These are phyloP conservation scores for Squalus acanthias DNA, from an alignment of 2,797 vertebrate species.

Conservation along the genomic window DNA sequence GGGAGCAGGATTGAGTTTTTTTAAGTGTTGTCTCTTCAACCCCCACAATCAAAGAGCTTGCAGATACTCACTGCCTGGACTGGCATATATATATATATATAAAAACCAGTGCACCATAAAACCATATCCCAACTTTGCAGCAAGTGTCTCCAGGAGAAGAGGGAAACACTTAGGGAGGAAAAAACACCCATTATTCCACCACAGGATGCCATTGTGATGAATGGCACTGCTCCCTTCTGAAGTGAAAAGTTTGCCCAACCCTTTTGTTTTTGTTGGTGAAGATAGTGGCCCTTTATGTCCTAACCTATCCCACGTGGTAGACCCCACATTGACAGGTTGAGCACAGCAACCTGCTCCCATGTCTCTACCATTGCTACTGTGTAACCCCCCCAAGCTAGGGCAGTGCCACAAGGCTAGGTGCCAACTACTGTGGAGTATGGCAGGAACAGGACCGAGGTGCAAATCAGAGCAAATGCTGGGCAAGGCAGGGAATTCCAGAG, in stretches of 20 bases:
- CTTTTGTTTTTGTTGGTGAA: too few species aligned
- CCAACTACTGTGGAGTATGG: background rate
- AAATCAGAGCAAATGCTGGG: background rate
- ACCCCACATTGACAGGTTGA: background rate
- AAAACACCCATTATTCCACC: background rate
- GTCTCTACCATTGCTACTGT: background rate
- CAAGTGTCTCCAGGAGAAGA: background rate
- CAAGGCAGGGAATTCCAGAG: background rate
- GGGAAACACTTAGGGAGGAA: background rate
- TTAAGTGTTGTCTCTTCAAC: background rate
- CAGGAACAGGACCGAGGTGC: background rate
- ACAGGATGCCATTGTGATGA: too few species aligned
- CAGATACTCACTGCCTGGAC: background rate
- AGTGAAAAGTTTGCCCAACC: too few species aligned
- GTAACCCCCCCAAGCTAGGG: background rate
- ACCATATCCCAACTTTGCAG: background rate
- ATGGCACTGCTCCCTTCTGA: too few species aligned
- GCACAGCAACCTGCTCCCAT: background rate
- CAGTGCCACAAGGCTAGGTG: too few species aligned
- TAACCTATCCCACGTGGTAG: too few species aligned
- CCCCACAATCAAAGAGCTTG: background rate
- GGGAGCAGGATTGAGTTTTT: background rate
- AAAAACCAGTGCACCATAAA: background rate
- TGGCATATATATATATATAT: background rate
- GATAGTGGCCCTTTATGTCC: too few species aligned